Evolutionary conservation across 2,888 invertebrate species (phyloP), one percentile per base, ranked within the genome.

Genomic region (Arenicola marina): DNA sequence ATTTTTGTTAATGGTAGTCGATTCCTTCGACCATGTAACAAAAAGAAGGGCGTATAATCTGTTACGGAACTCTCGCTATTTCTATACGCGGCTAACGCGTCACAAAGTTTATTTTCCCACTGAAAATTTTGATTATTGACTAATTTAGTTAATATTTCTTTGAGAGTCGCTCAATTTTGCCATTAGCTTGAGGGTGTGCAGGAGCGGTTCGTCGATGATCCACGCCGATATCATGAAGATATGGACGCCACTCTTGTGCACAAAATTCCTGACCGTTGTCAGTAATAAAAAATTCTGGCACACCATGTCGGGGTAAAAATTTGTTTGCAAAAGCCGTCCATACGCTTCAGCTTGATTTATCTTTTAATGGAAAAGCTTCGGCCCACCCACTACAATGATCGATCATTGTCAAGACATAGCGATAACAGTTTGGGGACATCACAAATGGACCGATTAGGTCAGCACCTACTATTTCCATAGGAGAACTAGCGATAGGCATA

Each of bases 381-480:
- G 38, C 56, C 56, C 56, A 56, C 4, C 33, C 34, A 18, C 34
- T 18, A 24, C 26, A 53, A 29, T 53, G 53, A 21, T 53, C 53
- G 11, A 53, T 21, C 4, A 53, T 53, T 11, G 31, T 29, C 11
- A 53, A 31, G 11, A 29, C 31, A 29, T 53, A 53, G 7, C 21
- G 7, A 21, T 53, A 28, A 11, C 31, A 24, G 11, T 53, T 7
- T 24, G 26, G 7, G 11, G 28, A 28, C 11, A 7, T 7, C 7
- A 24, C 18, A 7, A 57, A 21, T 11, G 57, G 57, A 2, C 45
- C 57, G 11, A 57, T 46, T 2, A 57, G 24, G 46, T 57, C 57
- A 28, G 32, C 7, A 2, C 29, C 48, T 7, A 57, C n/a, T 2
- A 43, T 32, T 38, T 56, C 38, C 24, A 38, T 56, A 24, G 56